phyloP scores from a whole-genome alignment of 1,140 invertebrate genomes.

The Mactra quadrangularis region DNA sequence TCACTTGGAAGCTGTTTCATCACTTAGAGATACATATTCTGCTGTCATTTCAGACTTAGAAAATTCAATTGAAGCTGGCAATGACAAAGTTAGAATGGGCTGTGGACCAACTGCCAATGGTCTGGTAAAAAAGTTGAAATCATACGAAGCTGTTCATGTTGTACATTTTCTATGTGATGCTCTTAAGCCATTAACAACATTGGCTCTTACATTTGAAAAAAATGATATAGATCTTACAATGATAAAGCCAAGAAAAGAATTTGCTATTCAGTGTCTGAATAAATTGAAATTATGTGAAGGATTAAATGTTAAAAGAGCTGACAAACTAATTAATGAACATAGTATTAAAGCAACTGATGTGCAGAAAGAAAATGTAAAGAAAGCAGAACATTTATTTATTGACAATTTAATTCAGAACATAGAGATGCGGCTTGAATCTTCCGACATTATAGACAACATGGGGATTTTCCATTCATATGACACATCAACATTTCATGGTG shows the following conservation, averaged over 20 bases:
- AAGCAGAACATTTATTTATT: conserved; percentile 8
- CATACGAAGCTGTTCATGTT: conserved; percentile 2
- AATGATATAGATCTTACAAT: conserved; percentile 1
- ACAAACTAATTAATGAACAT: background rate
- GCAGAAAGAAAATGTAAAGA: background rate
- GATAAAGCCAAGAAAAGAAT: conserved; percentile 13
- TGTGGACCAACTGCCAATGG: conserved; percentile 24
- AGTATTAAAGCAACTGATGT: background rate
- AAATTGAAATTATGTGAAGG: background rate
- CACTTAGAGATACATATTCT: conserved; percentile 8
- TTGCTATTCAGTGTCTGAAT: background rate
- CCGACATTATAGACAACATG: conserved; percentile 10
- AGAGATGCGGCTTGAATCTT: background rate
- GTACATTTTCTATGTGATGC: conserved; percentile 26
- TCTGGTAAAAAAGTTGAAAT: conserved; percentile 14
- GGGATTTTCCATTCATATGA: background rate
- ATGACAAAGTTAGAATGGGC: conserved; percentile 15
- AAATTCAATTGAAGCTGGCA: conserved; percentile 22
- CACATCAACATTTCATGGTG: conserved; percentile 7
- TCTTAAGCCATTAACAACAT: background rate
- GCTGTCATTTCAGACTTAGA: conserved; percentile 24
- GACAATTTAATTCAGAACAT: conserved; percentile 19
- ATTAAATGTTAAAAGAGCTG: background rate
- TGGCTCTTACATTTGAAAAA: background rate
- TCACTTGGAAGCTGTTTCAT: conserved; percentile 23